These are phyloP conservation scores for Actinia tenebrosa DNA, from an alignment of 64 coral and sea anemone species.

Conservation along the genomic window DNA sequence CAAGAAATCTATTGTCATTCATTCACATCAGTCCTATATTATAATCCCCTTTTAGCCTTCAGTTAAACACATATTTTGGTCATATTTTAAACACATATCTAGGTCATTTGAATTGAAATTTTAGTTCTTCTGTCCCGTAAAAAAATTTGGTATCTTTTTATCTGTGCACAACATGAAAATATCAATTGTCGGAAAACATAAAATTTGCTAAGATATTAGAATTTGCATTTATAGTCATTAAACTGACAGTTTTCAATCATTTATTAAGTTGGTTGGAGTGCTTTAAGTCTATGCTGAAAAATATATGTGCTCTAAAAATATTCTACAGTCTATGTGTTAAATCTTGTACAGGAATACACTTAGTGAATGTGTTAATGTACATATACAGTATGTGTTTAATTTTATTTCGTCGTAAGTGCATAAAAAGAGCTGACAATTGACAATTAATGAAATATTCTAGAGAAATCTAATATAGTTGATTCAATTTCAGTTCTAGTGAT, in stretches of 20 bases:
- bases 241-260: constrained; percentile 14
- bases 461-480: neutral
- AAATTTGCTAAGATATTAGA: neutral
- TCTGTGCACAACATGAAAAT: neutral
- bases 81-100: no score
- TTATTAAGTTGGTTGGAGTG: constrained; percentile 7
- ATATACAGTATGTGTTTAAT: neutral
- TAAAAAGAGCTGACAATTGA: neutral
- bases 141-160: no score
- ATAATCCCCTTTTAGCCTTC: no score
- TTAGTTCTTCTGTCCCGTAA: no score
- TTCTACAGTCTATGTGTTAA: neutral
- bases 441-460: neutral
- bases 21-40: no score
- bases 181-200: neutral
- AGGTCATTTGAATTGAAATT: no score
- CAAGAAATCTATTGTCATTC: neutral
- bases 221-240: neutral
- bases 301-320: neutral
- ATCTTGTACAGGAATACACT: neutral
- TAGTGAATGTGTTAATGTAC: neutral
- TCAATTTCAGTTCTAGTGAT: neutral
- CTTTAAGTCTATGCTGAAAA: neutral
- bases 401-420: neutral
- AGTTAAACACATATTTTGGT: no score